Conservation (phyloP, 1,140 invertebrate species). For the Drosophila nebulosa region DNA sequence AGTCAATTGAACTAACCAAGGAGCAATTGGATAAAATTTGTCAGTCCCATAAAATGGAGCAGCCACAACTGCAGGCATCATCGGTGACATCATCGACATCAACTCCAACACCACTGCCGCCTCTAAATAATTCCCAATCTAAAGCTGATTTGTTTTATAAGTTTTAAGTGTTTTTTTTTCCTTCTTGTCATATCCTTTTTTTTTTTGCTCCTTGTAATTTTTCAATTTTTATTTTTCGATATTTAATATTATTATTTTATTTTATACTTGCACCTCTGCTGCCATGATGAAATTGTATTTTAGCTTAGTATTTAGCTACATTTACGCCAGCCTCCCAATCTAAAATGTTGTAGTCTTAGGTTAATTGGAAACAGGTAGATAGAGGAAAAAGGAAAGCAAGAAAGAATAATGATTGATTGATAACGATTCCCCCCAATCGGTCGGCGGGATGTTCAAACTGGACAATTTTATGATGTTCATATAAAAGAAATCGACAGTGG, state of each 20-base stretch:
- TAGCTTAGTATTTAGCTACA: slow-evolving; percentile 43
- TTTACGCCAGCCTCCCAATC: slow-evolving; percentile 8
- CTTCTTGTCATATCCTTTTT: neutral
- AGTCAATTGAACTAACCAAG: slow-evolving; percentile 45
- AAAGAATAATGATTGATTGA: too few relatives aligned
- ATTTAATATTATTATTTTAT: neutral
- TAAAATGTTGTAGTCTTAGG: slow-evolving; percentile 40
- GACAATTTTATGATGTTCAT: slow-evolving; percentile 59
- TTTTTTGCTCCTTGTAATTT: slow-evolving; percentile 2
- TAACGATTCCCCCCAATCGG: neutral
- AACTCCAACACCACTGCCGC: neutral
- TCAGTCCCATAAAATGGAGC: slow-evolving; percentile 40
- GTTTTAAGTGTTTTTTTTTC: slow-evolving; percentile 66
- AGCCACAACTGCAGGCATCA: slow-evolving; percentile 12
- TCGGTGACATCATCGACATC: slow-evolving; percentile 1
- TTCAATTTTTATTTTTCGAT: neutral
- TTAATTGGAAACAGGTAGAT: slow-evolving; percentile 3
- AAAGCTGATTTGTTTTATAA: slow-evolving; percentile 70
- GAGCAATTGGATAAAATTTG: slow-evolving; percentile 52
- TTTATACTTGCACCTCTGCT: slow-evolving; percentile 9
- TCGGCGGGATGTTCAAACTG: slow-evolving; percentile 25
- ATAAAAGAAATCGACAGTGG: slow-evolving; percentile 27
- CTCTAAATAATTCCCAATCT: slow-evolving; percentile 19
- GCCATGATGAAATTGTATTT: slow-evolving; percentile 65
- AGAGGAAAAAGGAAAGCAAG: neutral